Percentiles rank a stretch among this genome's conserved stretches.
These are phyloP conservation scores for Nixonia krombeini DNA, from an alignment of 1,140 invertebrate genomes.

Conservation along the genomic window DNA sequence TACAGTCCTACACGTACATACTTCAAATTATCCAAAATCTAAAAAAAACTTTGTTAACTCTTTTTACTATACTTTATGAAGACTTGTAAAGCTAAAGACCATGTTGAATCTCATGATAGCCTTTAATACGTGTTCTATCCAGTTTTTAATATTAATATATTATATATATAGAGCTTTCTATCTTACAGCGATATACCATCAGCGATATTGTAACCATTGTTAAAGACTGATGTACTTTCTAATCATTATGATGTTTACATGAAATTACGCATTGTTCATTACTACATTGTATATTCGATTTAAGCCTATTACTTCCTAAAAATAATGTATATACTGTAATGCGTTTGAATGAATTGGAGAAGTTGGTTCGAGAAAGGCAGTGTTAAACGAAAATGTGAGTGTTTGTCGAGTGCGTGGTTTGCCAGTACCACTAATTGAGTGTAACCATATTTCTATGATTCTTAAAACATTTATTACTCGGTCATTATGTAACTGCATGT, in stretches of 20 bases:
- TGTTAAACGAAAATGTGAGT: too few species aligned
- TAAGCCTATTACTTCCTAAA: too few species aligned
- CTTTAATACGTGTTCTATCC: slow-evolving; percentile 3
- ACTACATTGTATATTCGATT: too few species aligned
- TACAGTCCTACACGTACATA: not conserved
- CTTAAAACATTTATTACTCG: too few species aligned
- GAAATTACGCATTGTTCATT: not conserved
- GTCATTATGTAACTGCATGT: too few species aligned
- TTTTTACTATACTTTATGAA: not conserved
- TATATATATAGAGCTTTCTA: slow-evolving; percentile 1
- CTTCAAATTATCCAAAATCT: not conserved
- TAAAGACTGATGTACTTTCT: slow-evolving; percentile 1
- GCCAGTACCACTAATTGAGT: too few species aligned
- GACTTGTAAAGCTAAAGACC: not conserved
- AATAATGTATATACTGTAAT: too few species aligned
- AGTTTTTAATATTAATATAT: not conserved
- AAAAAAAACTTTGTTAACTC: not conserved
- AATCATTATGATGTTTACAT: not conserved
- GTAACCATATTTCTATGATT: too few species aligned
- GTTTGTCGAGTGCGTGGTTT: too few species aligned
- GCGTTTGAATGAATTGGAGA: too few species aligned
- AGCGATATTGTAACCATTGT: not conserved
- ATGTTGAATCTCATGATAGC: slow-evolving; percentile 1
- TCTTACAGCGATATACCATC: not conserved
- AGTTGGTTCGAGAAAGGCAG: too few species aligned